Percentiles rank a stretch among this genome's conserved stretches.
Conservation (phyloP, 1,140 invertebrate genomes). For the Camponotus vicinus region DNA sequence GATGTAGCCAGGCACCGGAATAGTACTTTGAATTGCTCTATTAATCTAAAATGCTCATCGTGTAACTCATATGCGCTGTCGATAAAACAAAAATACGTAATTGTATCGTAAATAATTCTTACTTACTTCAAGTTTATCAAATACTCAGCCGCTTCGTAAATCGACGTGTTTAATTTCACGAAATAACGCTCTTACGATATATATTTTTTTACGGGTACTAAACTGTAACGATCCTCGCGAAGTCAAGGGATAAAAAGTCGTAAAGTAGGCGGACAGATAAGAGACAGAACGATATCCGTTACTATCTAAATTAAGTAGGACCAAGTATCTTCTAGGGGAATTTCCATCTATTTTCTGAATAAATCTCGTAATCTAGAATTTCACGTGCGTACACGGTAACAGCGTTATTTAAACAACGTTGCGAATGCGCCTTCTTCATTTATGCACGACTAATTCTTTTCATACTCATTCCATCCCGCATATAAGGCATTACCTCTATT, state of each 20-base stretch:
- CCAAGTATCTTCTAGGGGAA: not conserved
- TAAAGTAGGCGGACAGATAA: constrained; percentile 30
- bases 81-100: not conserved
- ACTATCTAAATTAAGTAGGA: constrained; percentile 42
- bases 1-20: constrained; percentile 1
- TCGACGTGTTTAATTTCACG: constrained; percentile 30
- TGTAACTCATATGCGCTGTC: not conserved
- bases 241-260: constrained; percentile 22
- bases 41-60: not conserved
- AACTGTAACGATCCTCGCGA: constrained; percentile 45
- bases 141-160: constrained; percentile 14
- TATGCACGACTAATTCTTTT: constrained; percentile 16
- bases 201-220: constrained; percentile 49
- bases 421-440: not conserved
- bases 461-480: not conserved
- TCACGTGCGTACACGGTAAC: constrained; percentile 1
- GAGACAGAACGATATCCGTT: not conserved
- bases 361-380: constrained; percentile 26
- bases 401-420: constrained; percentile 37
- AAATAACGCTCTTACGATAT: constrained; percentile 32
- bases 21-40: not conserved
- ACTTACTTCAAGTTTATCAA: constrained; percentile 13
- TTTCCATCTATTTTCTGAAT: constrained; percentile 16
- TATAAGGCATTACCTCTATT: not conserved
- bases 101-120: not conserved